Conservation (phyloP, 1,140 invertebrate genomes). For the Aphidius ervi region DNA sequence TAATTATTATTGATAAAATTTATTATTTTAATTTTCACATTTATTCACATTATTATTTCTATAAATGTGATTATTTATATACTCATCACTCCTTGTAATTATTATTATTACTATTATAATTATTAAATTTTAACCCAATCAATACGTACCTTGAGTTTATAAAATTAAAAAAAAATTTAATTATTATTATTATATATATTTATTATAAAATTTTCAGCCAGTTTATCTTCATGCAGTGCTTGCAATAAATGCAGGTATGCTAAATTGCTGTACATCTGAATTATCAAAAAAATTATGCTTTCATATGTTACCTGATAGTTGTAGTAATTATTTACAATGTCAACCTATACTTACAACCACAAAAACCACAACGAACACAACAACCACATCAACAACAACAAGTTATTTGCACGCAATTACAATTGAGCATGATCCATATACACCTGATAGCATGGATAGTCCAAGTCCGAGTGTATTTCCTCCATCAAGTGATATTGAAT, state of each 20-base stretch:
- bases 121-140: constrained; percentile 5
- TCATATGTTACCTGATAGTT: constrained; percentile 48
- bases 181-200: no score
- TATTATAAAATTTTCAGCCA: constrained; percentile 62
- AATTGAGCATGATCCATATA: constrained; percentile 66
- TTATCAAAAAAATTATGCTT: constrained; percentile 44
- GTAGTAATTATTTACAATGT: constrained; percentile 38
- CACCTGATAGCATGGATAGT: constrained; percentile 71
- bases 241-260: constrained; percentile 71
- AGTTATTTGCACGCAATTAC: constrained; percentile 56
- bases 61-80: constrained; percentile 19
- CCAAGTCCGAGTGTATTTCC: constrained; percentile 62
- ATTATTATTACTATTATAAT: no score
- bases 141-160: no score
- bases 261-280: constrained; percentile 59
- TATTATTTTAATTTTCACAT: no score
- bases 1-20: constrained; percentile 19
- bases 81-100: no score
- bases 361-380: constrained; percentile 29
- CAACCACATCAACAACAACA: constrained; percentile 26
- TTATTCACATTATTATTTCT: constrained; percentile 22
- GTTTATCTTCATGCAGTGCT: constrained; percentile 73
- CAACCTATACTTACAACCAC: constrained; percentile 23
- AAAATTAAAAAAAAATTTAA: no score
- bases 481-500: constrained; percentile 28